Evolutionary conservation across 2,888 invertebrate species (phyloP).

Genomic region (Byasa hedistus): DNA sequence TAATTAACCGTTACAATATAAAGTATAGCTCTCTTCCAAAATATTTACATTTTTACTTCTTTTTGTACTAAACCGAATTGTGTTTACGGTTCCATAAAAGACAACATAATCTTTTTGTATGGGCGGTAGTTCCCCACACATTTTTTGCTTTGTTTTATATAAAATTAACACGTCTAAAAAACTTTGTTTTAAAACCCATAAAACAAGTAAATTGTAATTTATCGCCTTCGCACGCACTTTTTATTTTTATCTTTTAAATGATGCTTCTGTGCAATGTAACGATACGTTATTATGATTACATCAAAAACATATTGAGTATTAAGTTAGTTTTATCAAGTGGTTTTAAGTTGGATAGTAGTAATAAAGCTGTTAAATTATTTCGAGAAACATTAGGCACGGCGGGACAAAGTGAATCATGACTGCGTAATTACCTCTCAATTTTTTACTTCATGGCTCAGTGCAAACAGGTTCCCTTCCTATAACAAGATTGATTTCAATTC

Average conservation of each 20-base stretch:
- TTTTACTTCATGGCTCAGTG: slow-evolving; percentile 43
- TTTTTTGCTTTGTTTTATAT: not conserved
- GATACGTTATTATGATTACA: too few species aligned
- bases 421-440: slow-evolving; percentile 40
- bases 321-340: too few species aligned
- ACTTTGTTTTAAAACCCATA: not conserved
- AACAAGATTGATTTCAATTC: slow-evolving; percentile 21
- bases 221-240: too few species aligned
- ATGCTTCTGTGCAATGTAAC: too few species aligned
- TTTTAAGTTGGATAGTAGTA: not conserved
- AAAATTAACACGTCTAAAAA: not conserved
- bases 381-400: slow-evolving; percentile 1
- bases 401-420: slow-evolving; percentile 42
- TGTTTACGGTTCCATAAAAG: not conserved
- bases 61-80: not conserved
- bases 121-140: not conserved
- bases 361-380: not conserved
- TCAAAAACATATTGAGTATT: too few species aligned
- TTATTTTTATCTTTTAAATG: too few species aligned
- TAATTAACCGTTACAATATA: not conserved
- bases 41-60: not conserved
- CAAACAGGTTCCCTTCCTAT: slow-evolving; percentile 39
- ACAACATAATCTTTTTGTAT: not conserved
- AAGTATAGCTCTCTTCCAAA: not conserved
- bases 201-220: too few species aligned